Evolutionary conservation across 2,888 invertebrate genomes (phyloP).

Genomic region (Drosophila merina): DNA sequence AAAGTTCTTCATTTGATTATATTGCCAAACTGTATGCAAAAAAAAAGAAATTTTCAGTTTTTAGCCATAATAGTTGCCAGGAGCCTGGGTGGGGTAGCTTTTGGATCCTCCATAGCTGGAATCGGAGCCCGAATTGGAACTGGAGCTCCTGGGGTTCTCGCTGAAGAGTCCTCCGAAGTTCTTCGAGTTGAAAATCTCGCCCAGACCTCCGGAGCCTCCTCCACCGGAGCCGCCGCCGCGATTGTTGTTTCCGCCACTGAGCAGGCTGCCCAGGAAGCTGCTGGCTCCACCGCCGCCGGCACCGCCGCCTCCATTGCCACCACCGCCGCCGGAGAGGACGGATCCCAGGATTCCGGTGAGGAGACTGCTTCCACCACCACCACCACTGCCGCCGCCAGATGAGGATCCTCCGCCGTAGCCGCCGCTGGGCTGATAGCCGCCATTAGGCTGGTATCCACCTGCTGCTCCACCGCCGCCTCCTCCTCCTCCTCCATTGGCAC

Average conservation of each 20-base stretch:
- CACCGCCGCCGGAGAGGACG: conserved; percentile 72
- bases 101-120: conserved; percentile 63
- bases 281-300: conserved; percentile 61
- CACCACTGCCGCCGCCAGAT: conserved; percentile 60
- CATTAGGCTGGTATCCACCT: conserved; percentile 59
- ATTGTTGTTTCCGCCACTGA: conserved; percentile 59
- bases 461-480: conserved; percentile 57
- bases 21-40: conserved; percentile 30
- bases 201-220: conserved; percentile 65
- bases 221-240: conserved; percentile 60
- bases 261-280: conserved; percentile 67
- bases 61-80: conserved; percentile 73
- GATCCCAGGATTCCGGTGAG: conserved; percentile 77
- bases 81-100: conserved; percentile 83
- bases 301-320: conserved; percentile 49
- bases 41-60: conserved; percentile 9
- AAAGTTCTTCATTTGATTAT: conserved; percentile 58
- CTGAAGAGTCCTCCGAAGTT: conserved; percentile 83
- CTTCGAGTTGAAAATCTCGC: conserved; percentile 81
- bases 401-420: conserved; percentile 56
- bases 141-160: conserved; percentile 76
- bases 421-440: conserved; percentile 71
- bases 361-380: conserved; percentile 68
- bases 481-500: conserved; percentile 71
- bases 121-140: conserved; percentile 1